Evolutionary conservation across 2,888 invertebrate species (phyloP), one percentile per base, ranked within the genome.

Genomic region (Drosophila nr. perissopoda): DNA sequence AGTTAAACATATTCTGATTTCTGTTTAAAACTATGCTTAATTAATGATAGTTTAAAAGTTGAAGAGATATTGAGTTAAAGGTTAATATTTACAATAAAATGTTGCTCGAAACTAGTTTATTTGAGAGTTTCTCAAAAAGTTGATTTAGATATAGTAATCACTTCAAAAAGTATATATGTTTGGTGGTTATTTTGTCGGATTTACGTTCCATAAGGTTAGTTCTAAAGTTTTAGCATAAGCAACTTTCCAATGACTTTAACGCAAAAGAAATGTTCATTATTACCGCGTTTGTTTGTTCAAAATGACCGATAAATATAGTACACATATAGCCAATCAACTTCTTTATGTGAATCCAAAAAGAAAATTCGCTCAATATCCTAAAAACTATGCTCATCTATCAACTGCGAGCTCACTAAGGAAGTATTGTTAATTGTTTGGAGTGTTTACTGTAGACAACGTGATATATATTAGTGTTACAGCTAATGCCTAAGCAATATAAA

Each of bases 401-500:
- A 11, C 11, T n/a, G 51, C n/a, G 49, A n/a, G 18, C 4, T n/a
- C 27, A 29, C 29, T 11, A 29, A 29, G 40, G 13, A 65, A 49
- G 33, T 65, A 13, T 38, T 21, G 18, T 38, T 52, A 52, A 45
- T 60, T 54, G 45, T 34, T 34, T 57, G 60, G 52, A 52, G 59
- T 62, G 49, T 53, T 65, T 49, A 60, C 73, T 66, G 63, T 69
- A 71, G 59, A 74, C 60, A 76, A 69, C 65, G 83, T 83, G 83
- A 89, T 89, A 83, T 75, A 89, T 76, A 74, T 72, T 80, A 87
- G 84, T 63, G 56, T 68, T 63, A 69, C 54, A 67, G 57, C 56
- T 69, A 83, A 71, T 72, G 78, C 71, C 78, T 71, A 87, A 75
- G 64, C 63, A 57, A 69, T 61, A 61, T 60, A 51, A 70, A 51